Evolutionary conservation across 2,888 invertebrate species (phyloP), one percentile per base, ranked within the genome.

Genomic region (Sinodicranocentrus sp.): DNA sequence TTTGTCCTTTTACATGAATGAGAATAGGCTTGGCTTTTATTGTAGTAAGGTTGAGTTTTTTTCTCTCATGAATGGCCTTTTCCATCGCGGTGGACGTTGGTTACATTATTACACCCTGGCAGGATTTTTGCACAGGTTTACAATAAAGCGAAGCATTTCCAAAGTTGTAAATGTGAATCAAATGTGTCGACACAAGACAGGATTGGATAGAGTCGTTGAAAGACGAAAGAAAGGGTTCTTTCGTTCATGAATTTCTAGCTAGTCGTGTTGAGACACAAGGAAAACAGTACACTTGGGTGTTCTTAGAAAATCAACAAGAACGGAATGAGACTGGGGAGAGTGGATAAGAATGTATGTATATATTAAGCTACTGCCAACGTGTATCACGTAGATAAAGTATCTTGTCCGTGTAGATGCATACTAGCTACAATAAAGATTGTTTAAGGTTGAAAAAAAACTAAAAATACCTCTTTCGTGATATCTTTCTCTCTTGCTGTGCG

Each of bases 221-320:
- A 33, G 3, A 33, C 5, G 33, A 33, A 21, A 57, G 21, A 57
- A 57, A 57, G 59, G 19, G 33, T 26, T 76, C 65, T 76, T 68
- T 33, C 33, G 33, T 33, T 33, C 33, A 33, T 33, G 33, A n/a
- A n/a, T 33, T 10, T 33, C 3, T 33, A 15, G 48, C 15, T 3
- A 48, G 17, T 8, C 39, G 39, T 39, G 6, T 39, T 6, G 6
- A 39, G 39, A 13, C 39, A n/a, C 48, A 67, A 70, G 78, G 67
- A 78, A 70, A 78, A 78, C 39, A 68, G 68, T 70, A 52, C 78
- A 70, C 78, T 70, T 78, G 78, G 78, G 78, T 78, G 78, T 78
- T 78, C 78, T 70, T 70, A 70, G 44, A 65, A 48, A 19, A 28
- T 23, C 44, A 44, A 48, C 63, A 44, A 73, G 73, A 65, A 65